Conservation (phyloP, 2,888 invertebrate species). For the Microchrysa polita region DNA sequence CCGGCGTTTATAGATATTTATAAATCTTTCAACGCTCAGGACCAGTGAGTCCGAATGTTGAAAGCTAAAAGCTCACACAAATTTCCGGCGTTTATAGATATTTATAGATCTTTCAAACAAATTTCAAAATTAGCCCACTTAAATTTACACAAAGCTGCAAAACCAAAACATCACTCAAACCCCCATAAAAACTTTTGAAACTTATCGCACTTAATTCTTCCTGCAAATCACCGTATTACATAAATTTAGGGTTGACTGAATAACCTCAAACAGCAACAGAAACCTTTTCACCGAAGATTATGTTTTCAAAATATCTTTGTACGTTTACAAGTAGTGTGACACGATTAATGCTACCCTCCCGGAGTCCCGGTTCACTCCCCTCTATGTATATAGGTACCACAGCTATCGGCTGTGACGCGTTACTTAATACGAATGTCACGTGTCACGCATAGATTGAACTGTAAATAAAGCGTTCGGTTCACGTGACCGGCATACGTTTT, state of each 20-base stretch:
- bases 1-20: too few species aligned
- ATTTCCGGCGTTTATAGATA: too few species aligned
- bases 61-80: too few species aligned
- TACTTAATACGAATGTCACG: constrained; percentile 52
- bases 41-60: too few species aligned
- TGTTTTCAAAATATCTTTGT: too few species aligned
- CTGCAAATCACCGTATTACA: background rate
- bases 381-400: too few species aligned
- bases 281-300: background rate
- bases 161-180: too few species aligned
- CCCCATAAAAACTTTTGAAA: background rate
- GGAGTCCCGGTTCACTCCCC: background rate
- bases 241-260: constrained; percentile 1
- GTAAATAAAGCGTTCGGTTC: constrained; percentile 54
- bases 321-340: background rate
- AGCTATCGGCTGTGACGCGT: constrained; percentile 27
- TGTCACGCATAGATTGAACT: constrained; percentile 55
- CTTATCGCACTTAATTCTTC: background rate
- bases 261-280: background rate
- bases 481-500: constrained; percentile 55
- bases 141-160: too few species aligned
- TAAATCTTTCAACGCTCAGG: too few species aligned
- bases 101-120: too few species aligned
- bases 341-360: background rate
- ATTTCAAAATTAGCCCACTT: too few species aligned